Percentiles rank a stretch among this genome's conserved stretches.
Conservation (phyloP, 2,797 vertebrate genomes). For the Decapterus maruadsi region DNA sequence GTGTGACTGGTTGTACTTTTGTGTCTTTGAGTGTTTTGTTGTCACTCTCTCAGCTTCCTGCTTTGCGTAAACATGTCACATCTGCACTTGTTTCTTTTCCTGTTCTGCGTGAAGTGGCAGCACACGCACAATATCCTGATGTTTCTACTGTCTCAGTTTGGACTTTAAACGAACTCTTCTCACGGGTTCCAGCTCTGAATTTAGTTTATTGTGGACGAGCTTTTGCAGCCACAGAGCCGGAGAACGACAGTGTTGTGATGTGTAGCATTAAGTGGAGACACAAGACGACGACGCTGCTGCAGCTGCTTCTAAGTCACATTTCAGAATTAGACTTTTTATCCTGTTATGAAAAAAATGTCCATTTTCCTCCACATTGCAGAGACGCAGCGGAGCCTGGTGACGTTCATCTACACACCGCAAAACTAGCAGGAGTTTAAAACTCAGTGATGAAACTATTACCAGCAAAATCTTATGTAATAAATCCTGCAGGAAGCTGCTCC, state of each 20-base stretch:
- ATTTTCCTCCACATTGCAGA: background rate
- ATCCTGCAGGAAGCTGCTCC: background rate
- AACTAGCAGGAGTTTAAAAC: background rate
- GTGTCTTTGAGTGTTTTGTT: slow-evolving; percentile 15
- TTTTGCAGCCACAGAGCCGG: background rate
- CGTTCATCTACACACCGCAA: background rate
- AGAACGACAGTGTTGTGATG: background rate
- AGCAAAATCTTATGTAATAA: too few relatives aligned
- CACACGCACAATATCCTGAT: background rate
- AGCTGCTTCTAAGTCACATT: background rate
- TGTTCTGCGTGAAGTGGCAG: slow-evolving; percentile 20
- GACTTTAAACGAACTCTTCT: background rate
- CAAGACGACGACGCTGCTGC: too few relatives aligned
- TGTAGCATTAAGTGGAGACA: background rate
- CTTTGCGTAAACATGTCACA: slow-evolving; percentile 33
- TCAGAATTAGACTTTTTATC: background rate
- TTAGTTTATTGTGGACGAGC: background rate
- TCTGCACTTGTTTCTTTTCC: slow-evolving; percentile 59
- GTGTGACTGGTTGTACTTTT: background rate
- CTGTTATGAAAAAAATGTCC: background rate
- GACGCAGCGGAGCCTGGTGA: background rate
- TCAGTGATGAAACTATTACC: too few relatives aligned
- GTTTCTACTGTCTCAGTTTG: background rate
- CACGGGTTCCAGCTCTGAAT: background rate
- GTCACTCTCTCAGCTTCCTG: slow-evolving; percentile 64